A percentile compares a stretch with the other conserved stretches of the same genome.
phyloP scores from a whole-genome alignment of 2,888 invertebrate species.

The Lepidonotus clava region DNA sequence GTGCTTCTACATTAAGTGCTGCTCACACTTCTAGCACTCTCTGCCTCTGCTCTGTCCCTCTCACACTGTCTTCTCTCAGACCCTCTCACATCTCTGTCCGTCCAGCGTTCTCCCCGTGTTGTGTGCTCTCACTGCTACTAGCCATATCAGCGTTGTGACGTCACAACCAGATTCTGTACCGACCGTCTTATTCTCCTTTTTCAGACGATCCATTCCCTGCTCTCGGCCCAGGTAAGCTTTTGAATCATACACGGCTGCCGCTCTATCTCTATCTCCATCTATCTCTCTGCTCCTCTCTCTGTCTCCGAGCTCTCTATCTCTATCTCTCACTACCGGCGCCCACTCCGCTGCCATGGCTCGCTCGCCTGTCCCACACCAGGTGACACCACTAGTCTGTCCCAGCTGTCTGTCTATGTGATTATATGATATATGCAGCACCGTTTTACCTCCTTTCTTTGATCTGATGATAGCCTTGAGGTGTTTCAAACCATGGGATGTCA shows the following conservation, averaged over 20 bases:
- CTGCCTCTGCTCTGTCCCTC: background rate
- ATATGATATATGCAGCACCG: conserved; percentile 16
- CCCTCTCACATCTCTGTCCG: background rate
- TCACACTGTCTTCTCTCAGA: background rate
- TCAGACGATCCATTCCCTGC: conserved; percentile 51
- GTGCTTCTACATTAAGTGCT: background rate
- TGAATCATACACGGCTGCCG: conserved; percentile 49
- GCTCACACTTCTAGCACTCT: background rate
- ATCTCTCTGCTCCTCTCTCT: conserved; percentile 5
- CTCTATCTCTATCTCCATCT: conserved; percentile 9
- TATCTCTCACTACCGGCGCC: conserved; percentile 24
- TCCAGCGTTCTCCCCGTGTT: background rate
- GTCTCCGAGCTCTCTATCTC: conserved; percentile 5
- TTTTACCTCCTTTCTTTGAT: background rate
- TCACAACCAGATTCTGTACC: conserved; percentile 53
- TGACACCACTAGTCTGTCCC: conserved; percentile 45
- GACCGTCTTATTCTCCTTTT: conserved; percentile 48
- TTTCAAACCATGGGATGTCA: background rate
- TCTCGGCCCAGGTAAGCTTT: conserved; percentile 52
- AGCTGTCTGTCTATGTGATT: conserved; percentile 43
- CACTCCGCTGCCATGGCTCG: conserved; percentile 26
- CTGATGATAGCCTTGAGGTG: background rate
- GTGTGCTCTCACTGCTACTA: conserved; percentile 46
- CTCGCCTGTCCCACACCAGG: background rate
- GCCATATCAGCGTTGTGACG: conserved; percentile 26